Base-by-base conservation (phyloP, 2,797 vertebrate species). In the Pangasius mekongensis region DNA sequence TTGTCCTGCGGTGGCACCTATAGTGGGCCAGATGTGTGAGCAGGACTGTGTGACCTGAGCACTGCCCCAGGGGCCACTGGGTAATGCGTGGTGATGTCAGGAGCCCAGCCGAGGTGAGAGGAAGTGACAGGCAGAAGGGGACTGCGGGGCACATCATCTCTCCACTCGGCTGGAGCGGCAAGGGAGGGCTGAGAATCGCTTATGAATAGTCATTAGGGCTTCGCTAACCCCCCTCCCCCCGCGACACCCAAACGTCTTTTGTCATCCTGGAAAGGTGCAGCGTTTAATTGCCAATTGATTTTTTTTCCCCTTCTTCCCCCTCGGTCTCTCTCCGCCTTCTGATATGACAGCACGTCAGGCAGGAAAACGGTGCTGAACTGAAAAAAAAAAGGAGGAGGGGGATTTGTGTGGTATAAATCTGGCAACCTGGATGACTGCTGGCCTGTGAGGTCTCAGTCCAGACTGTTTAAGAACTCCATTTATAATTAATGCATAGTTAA, bases 251-350 rank as follows among this genome's bases (percentile, higher is more conserved):
- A 99, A 98, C 97, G 97, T 96, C 97, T 98, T 98, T 97, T 98
- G 97, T 99, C 98, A 97, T 98, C 97, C 96, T 98, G 97, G 97
- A 97, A 98, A 99, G 98, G 98, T 98, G 97, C 97, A 98, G 98
- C 97, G 97, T 98, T 99, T 99, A 99, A 99, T 99, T 99, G 98
- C 97, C 98, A 98, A 98, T 98, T 98, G 98, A 99, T 98, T 98
- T 98, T 98, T 98, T 98, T 62, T 24, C 4, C 49, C 22, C 56
- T 14, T 96, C 95, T 88, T 60, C 73, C 54, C 36, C 36, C 78
- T 88, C 81, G 27, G 56, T 77, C 88, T 85, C 84, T 87, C 64
- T 87, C 90, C 89, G 86, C 87, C 58, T 85, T 56, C 62, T 96
- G 96, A 97, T 98, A 97, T 98, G 98, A 99, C 98, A 98, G 97